phyloP scores from a whole-genome alignment of 2,113 vertebrate genomes.

The Emydocephalus ijimae region DNA sequence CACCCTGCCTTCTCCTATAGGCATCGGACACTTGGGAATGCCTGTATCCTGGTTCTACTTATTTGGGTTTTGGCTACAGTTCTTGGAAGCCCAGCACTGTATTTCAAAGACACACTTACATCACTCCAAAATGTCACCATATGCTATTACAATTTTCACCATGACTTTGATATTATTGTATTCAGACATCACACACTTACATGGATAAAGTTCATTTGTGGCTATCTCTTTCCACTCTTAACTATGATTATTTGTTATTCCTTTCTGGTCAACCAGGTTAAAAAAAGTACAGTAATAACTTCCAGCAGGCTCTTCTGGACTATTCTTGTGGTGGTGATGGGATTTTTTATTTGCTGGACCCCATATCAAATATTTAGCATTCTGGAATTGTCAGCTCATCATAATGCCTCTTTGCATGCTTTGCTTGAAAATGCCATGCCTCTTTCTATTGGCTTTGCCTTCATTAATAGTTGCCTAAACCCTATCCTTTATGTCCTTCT shows the following conservation, averaged over 20 bases:
- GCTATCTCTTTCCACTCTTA: constrained; percentile 86
- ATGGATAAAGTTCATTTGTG: constrained; percentile 76
- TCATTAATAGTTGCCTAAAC: constrained; percentile 95
- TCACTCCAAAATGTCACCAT: constrained; percentile 70
- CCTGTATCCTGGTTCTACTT: constrained; percentile 66
- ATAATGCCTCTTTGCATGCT: constrained; percentile 59
- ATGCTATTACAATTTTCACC: constrained; percentile 90
- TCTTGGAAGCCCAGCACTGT: constrained; percentile 78
- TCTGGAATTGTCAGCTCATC: constrained; percentile 84
- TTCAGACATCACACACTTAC: constrained; percentile 78
- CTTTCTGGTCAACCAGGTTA: constrained; percentile 77
- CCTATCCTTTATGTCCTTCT: constrained; percentile 91
- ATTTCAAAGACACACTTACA: constrained; percentile 80
- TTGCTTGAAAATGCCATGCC: constrained; percentile 82
- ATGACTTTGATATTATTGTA: constrained; percentile 60
- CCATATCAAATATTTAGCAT: constrained; percentile 89
- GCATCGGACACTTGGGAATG: constrained; percentile 68
- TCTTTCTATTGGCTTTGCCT: constrained; percentile 85
- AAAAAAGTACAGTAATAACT: constrained; percentile 64
- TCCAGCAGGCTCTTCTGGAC: constrained; percentile 85
- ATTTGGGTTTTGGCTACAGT: constrained; percentile 78
- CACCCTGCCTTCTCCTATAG: constrained; percentile 76
- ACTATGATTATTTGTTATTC: constrained; percentile 90
- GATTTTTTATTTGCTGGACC: constrained; percentile 92
- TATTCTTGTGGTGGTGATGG: constrained; percentile 80